phyloP scores from a whole-genome alignment of 2,113 vertebrate species.

The Aphyosemion australe region DNA sequence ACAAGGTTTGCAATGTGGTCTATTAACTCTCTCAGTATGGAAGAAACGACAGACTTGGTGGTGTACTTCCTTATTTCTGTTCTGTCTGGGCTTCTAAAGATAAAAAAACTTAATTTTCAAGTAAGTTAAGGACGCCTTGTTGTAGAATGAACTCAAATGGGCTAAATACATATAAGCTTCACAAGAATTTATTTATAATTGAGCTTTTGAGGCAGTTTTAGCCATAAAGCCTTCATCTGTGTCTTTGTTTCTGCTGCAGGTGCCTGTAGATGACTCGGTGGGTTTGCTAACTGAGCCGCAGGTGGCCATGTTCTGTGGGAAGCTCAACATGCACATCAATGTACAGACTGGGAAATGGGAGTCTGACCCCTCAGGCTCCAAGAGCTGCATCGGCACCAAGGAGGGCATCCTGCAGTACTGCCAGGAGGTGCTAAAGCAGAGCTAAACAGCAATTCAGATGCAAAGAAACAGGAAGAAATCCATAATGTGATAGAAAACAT shows the following conservation, averaged over 20 bases:
- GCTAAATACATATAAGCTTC: no score
- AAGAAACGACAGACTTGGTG: no score
- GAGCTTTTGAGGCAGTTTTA: conserved; percentile 1
- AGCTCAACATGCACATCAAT: conserved; percentile 97
- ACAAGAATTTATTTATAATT: no score
- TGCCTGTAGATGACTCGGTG: conserved; percentile 90
- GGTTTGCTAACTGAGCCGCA: conserved; percentile 86
- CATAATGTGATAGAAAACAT: neutral
- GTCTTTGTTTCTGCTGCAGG: conserved; percentile 72
- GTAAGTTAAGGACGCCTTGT: no score
- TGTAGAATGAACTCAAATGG: no score
- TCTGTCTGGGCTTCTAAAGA: no score
- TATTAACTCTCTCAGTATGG: no score
- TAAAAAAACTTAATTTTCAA: no score
- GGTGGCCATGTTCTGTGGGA: conserved; percentile 85
- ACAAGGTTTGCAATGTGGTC: no score
- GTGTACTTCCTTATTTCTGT: no score
- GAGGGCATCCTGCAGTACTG: conserved; percentile 98
- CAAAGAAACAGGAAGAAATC: neutral
- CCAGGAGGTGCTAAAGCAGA: conserved; percentile 81
- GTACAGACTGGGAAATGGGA: conserved; percentile 97
- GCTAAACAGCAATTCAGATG: conserved; percentile 1
- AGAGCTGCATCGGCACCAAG: conserved; percentile 91
- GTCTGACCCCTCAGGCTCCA: conserved; percentile 86
- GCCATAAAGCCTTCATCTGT: neutral